Evolutionary conservation across 1,140 invertebrate genomes (phyloP).

Genomic region (Apis florea): DNA sequence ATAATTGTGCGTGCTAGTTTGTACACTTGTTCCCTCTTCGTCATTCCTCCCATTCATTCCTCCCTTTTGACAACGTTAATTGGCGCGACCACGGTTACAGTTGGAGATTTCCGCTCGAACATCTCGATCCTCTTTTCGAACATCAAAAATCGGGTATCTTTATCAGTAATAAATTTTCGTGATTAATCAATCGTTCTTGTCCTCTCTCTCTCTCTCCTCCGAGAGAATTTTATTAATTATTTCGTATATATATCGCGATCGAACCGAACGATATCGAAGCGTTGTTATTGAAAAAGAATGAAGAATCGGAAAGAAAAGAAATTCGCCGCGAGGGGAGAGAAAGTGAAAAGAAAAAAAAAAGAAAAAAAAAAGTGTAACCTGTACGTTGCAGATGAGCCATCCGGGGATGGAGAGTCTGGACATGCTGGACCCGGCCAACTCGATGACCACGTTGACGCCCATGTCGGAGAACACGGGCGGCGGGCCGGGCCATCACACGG

Average conservation of each 20-base stretch:
- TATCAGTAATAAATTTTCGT: no score
- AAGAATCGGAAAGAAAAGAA: no score
- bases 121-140: not conserved
- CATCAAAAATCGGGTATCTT: no score
- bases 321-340: no score
- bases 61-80: not conserved
- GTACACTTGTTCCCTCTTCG: slow-evolving; percentile 51
- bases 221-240: no score
- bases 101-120: not conserved
- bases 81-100: not conserved
- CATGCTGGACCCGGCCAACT: slow-evolving; percentile 93
- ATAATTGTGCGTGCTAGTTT: slow-evolving; percentile 71
- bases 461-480: slow-evolving; percentile 86
- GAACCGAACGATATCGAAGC: no score
- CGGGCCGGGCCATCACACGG: slow-evolving; percentile 79
- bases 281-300: no score
- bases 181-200: no score
- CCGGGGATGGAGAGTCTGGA: slow-evolving; percentile 96
- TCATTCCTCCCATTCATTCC: not conserved
- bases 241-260: no score
- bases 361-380: slow-evolving; percentile 54
- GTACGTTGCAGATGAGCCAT: slow-evolving; percentile 90
- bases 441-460: slow-evolving; percentile 93
- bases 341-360: no score
- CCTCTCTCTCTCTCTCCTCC: no score